These are phyloP conservation scores for Cyclina sinensis DNA, from an alignment of 1,140 invertebrate genomes.

Conservation along the genomic window DNA sequence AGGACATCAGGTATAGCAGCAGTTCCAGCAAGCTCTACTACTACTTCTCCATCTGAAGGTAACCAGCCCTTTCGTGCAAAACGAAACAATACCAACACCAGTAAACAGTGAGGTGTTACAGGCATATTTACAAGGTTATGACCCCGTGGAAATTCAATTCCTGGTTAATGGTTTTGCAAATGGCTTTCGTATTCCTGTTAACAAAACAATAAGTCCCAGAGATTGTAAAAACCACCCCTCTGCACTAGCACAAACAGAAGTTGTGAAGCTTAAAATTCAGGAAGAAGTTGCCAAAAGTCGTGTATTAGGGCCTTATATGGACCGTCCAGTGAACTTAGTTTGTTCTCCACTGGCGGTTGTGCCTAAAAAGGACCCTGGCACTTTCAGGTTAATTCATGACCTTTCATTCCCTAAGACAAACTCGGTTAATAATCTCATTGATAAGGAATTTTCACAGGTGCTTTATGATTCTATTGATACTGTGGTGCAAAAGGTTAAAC, in stretches of 20 bases:
- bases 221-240: conserved; percentile 9
- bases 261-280: neutral
- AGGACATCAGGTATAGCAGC: neutral
- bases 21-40: neutral
- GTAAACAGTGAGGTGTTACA: neutral
- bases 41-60: neutral
- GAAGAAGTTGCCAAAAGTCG: neutral
- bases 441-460: conserved; percentile 27
- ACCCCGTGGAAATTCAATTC: neutral
- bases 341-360: conserved; percentile 36
- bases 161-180: neutral
- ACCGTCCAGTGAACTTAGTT: neutral
- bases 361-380: neutral
- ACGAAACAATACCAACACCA: neutral
- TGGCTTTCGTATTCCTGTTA: neutral
- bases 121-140: neutral
- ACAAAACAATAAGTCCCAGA: too few species aligned
- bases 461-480: conserved; percentile 43
- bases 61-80: neutral
- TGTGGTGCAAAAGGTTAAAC: conserved; percentile 29
- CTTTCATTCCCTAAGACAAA: neutral
- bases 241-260: neutral
- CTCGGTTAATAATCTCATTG: conserved; percentile 32
- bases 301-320: neutral
- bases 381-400: conserved; percentile 43